Base-by-base conservation (phyloP, 1,140 invertebrate genomes). In the Notospermus geniculatus region DNA sequence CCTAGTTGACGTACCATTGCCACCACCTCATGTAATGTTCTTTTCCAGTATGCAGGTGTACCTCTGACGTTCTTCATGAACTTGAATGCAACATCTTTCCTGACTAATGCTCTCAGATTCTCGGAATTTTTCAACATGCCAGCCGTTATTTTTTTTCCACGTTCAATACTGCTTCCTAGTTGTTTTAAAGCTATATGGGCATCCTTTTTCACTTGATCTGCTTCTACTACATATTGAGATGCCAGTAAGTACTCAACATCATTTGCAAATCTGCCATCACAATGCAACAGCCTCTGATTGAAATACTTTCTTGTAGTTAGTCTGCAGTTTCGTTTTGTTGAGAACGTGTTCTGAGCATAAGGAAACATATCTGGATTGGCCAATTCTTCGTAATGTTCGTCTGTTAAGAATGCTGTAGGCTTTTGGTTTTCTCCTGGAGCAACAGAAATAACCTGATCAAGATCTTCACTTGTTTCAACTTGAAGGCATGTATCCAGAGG, bases 31-130 rank as follows among this genome's bases (percentile, higher is more conserved):
- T 59, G 63, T 61, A 63, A 54, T 7, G 59, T 57, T 39, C 57
- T 60, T 43, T 68, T 36, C 61, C 67, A 68, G 56, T 68, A 68
- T 28, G 63, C 58, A 36, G 57, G 57, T 30, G 64, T 57, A 17
- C 64, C 67, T 39, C 60, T 15, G n/a, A 68, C 46, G 17, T 43
- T 54, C 56, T 66, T 45, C 2, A 66, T 29, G 32, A 66, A 68
- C 11, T 53, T 25, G 54, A 56, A 68, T 28, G 66, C 63, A 7
- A 61, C 17, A 30, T 68, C 59, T 53, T 65, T 61, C 15, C 39
- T 17, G 36, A 58, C 30, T 7, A 67, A 30, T 5, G 29, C 23
- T 30, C 43, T 54, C 5, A 50, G 4, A 50, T 50, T 50, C 9
- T 50, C 46, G 4, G 46, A 4, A 50, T 27, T 50, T 27, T 50